These are phyloP conservation scores for Galerucella calmariensis DNA, from an alignment of 2,888 invertebrate genomes.

Conservation along the genomic window DNA sequence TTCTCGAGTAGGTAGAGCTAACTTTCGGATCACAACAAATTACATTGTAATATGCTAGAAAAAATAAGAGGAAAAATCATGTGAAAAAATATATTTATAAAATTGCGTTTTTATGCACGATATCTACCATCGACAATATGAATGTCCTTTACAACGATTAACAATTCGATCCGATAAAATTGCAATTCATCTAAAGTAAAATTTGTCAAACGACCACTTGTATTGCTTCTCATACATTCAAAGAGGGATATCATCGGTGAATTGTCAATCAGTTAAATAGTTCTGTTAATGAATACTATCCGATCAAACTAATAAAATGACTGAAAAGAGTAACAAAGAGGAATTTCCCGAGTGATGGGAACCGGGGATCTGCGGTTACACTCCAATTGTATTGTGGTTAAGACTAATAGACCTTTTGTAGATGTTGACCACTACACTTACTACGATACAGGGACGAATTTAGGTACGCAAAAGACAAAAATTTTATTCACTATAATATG, in stretches of 20 bases:
- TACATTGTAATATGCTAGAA: too few relatives aligned
- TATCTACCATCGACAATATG: neutral
- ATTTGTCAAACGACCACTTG: conserved; percentile 31
- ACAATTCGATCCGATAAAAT: conserved; percentile 8
- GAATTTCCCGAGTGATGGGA: conserved; percentile 51
- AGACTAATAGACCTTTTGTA: conserved; percentile 48
- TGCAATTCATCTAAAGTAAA: conserved; percentile 1
- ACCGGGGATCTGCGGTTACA: conserved; percentile 54
- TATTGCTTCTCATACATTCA: conserved; percentile 41
- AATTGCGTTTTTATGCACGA: too few relatives aligned
- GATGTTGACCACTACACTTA: conserved; percentile 32
- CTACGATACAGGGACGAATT: conserved; percentile 5
- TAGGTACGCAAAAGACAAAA: too few relatives aligned
- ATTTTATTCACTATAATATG: too few relatives aligned
- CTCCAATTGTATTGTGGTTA: conserved; percentile 53
- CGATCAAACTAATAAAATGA: conserved; percentile 40
- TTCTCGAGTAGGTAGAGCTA: too few relatives aligned
- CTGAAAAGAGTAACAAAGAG: conserved; percentile 45
- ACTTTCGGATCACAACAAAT: too few relatives aligned
- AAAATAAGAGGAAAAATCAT: too few relatives aligned
- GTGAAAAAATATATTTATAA: too few relatives aligned
- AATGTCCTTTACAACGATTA: neutral
- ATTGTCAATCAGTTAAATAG: conserved; percentile 38
- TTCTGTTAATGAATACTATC: conserved; percentile 43
- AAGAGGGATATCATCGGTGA: conserved; percentile 35